These are phyloP conservation scores for Toxotes lorentzi DNA, from an alignment of 2,797 vertebrate genomes.

Conservation along the genomic window DNA sequence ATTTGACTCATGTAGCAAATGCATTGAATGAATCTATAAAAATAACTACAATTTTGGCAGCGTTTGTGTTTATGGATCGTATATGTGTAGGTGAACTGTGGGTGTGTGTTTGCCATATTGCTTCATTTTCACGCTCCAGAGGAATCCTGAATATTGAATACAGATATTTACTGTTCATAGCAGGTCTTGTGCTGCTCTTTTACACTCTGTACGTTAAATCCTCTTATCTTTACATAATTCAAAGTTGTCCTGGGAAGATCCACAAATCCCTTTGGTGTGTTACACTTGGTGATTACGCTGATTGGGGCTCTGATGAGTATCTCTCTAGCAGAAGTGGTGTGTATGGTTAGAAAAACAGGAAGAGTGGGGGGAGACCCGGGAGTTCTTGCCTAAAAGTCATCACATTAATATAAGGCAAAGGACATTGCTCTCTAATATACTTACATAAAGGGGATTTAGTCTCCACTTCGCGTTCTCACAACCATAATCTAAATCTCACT, in stretches of 20 bases:
- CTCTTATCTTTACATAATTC: constrained; percentile 49
- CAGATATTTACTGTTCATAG: constrained; percentile 8
- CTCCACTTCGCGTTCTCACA: constrained; percentile 41
- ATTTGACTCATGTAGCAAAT: constrained; percentile 28
- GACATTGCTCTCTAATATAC: constrained; percentile 61
- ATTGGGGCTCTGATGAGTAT: constrained; percentile 32
- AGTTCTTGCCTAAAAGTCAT: constrained; percentile 50
- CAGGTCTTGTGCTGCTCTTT: constrained; percentile 24
- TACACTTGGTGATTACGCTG: constrained; percentile 22
- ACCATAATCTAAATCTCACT: constrained; percentile 48
- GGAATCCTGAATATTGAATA: not conserved
- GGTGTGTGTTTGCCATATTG: constrained; percentile 6
- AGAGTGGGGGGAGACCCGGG: not conserved
- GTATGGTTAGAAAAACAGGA: constrained; percentile 10
- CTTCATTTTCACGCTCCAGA: not conserved
- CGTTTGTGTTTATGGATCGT: constrained; percentile 1
- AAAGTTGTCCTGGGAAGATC: constrained; percentile 31
- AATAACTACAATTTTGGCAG: constrained; percentile 24
- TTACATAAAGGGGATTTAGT: constrained; percentile 75
- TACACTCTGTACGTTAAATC: not conserved
- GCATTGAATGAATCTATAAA: constrained; percentile 24
- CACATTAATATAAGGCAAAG: constrained; percentile 52
- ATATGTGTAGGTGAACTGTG: constrained; percentile 21
- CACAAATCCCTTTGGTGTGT: constrained; percentile 43
- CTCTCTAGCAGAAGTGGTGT: not conserved